Evolutionary conservation across 2,797 vertebrate species (phyloP).

Genomic region (Sarcoramphus papa): DNA sequence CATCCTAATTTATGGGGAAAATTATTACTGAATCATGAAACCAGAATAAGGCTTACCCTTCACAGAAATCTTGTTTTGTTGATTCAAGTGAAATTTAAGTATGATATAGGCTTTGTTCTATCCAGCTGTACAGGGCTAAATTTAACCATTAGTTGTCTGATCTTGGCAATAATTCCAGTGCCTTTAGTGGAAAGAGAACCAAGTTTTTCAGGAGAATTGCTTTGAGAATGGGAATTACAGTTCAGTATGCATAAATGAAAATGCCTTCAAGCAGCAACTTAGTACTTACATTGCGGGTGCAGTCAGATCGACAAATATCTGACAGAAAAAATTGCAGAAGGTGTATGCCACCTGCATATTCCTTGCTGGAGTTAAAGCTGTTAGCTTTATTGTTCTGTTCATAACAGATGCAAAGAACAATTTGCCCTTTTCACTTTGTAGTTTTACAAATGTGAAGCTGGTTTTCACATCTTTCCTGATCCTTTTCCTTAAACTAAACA

Average conservation of each 20-base stretch:
- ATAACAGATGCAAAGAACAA: neutral
- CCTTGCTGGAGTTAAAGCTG: neutral
- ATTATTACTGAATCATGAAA: neutral
- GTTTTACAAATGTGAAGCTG: neutral
- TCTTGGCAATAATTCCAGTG: neutral
- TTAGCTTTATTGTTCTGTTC: neutral
- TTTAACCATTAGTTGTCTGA: neutral
- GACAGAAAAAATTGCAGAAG: neutral
- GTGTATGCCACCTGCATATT: neutral
- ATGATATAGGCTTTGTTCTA: neutral
- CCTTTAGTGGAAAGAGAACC: neutral
- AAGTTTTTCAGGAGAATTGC: neutral
- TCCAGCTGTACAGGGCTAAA: neutral
- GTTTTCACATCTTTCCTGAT: neutral
- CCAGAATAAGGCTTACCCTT: neutral
- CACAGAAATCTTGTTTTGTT: neutral
- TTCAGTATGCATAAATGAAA: neutral
- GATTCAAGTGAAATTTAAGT: neutral
- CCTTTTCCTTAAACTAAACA: neutral
- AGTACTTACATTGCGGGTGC: neutral
- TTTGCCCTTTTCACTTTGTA: neutral
- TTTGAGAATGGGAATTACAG: neutral
- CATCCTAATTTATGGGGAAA: neutral
- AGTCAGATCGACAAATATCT: neutral
- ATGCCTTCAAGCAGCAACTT: neutral